Conservation (phyloP, 2,888 invertebrate genomes). For the Digitonthophagus gazella region DNA sequence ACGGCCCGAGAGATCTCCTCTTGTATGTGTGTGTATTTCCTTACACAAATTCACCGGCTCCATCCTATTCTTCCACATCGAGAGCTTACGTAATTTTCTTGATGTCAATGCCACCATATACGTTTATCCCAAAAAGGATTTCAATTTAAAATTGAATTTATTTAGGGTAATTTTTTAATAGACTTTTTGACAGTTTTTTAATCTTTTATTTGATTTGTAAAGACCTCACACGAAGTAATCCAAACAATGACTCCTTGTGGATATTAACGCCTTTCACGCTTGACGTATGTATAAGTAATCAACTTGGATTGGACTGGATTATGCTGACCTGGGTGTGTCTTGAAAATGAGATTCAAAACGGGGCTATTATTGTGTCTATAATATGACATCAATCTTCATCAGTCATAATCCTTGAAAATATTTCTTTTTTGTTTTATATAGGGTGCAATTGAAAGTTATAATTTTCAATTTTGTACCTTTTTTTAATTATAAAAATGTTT, state of each 20-base stretch:
- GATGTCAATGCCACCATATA: not conserved
- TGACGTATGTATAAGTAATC: not conserved
- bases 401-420: not conserved
- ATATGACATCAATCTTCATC: not conserved
- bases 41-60: constrained; percentile 1
- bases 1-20: not conserved
- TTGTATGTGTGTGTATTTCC: constrained; percentile 11
- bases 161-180: too few species aligned
- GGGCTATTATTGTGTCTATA: not conserved
- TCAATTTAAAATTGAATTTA: not conserved
- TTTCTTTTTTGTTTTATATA: too few species aligned
- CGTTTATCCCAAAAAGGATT: not conserved
- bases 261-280: not conserved
- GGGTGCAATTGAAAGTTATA: too few species aligned
- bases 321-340: not conserved
- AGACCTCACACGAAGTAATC: not conserved
- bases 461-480: too few species aligned
- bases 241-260: not conserved
- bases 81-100: not conserved
- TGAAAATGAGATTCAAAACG: not conserved
- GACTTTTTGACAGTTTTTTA: not conserved
- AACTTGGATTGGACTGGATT: not conserved
- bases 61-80: constrained; percentile 7
- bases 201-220: too few species aligned
- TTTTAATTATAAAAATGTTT: too few species aligned